A percentile compares a stretch with the other conserved stretches of the same genome.
Evolutionary conservation across 2,888 invertebrate species (phyloP).

Genomic region (Empis stercorea): DNA sequence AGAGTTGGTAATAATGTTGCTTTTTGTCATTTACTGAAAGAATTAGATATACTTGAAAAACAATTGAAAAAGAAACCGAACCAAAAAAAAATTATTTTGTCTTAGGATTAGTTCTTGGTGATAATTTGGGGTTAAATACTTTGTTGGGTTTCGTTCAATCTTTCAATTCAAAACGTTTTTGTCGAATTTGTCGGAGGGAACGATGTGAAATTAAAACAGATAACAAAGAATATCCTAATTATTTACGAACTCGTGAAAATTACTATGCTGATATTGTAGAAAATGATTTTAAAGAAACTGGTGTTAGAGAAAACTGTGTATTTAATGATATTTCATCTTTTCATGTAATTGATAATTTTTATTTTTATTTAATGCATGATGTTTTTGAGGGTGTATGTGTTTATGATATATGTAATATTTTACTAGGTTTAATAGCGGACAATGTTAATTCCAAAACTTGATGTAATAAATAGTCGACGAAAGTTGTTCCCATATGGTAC

Average conservation of each 20-base stretch:
- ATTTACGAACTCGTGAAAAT: constrained; percentile 8
- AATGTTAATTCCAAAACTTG: constrained; percentile 9
- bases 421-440: constrained; percentile 9
- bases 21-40: constrained; percentile 9
- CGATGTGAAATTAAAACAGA: neutral
- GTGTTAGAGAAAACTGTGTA: constrained; percentile 10
- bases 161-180: neutral
- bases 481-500: constrained; percentile 13
- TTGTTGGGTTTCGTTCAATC: constrained; percentile 1
- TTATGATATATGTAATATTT: constrained; percentile 13
- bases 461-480: constrained; percentile 13
- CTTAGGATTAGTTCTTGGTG: constrained; percentile 11
- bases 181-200: neutral
- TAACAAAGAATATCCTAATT: neutral
- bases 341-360: constrained; percentile 13
- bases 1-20: constrained; percentile 8
- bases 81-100: constrained; percentile 9
- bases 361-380: too few species aligned
- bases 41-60: constrained; percentile 8
- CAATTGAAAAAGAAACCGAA: neutral
- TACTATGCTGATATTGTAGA: constrained; percentile 8
- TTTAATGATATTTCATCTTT: constrained; percentile 11
- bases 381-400: constrained; percentile 14
- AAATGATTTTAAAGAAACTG: constrained; percentile 10
- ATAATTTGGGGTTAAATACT: constrained; percentile 12